Evolutionary conservation across 2,113 vertebrate species (phyloP), one percentile per base, ranked within the genome.

Genomic region (Carollia perspicillata): DNA sequence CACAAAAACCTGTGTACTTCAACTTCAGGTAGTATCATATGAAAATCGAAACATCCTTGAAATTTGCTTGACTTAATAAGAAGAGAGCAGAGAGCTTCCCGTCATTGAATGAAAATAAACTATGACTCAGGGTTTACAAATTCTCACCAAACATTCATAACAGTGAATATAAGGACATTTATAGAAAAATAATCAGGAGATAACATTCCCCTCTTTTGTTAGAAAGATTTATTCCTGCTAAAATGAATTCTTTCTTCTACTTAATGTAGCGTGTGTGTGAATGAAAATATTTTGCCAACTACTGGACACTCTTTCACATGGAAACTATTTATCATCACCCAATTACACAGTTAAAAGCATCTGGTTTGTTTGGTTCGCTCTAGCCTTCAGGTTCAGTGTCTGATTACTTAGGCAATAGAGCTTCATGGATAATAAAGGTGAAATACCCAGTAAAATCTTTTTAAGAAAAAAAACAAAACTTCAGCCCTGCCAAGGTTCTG

Each of bases 91-190:
- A 93, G 53, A 93, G 69, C 23, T 30, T 60, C 68, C 22, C 95
- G 97, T 92, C 89, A 72, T 26, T 79, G 44, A 40, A 85, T 77
- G 89, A 95, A 93, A 79, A 28, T 72, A 23, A 95, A 23, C 33
- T 95, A 71, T 89, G 49, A 79, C 22, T 96, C 30, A 44, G 30
- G 40, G 35, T 80, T 97, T 98, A 90, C 92, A 97, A 90, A 94
- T 60, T 92, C 68, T 40, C 72, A 63, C 35, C 13, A 2, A 95
- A 90, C 1, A 49, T 95, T 51, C 79, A n/a, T 96, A 97, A 81
- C 58, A 95, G 90, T 93, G 35, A 88, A 93, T 96, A 95, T 53
- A 63, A 97, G 63, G 37, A 88, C n/a, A 87, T 94, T 98, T 94
- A 92, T 63, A 90, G 81, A 90, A 90, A 55, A 8, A 84, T 92